Conservation (phyloP, 2,113 vertebrate genomes). For the Oceanites oceanicus region DNA sequence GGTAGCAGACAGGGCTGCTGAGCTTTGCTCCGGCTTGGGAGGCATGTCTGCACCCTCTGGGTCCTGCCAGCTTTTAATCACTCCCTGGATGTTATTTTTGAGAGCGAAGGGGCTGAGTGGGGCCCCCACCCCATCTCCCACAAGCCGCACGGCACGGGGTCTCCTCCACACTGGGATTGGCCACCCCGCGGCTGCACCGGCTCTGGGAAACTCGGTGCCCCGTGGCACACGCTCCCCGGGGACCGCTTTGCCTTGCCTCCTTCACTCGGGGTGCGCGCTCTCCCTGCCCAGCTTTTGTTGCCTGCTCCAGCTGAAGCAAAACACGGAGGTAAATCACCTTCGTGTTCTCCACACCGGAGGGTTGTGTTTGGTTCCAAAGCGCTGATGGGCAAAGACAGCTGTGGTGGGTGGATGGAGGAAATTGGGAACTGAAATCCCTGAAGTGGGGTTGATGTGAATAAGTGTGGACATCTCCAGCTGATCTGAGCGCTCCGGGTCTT, state of each 20-base stretch:
- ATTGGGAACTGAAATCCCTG: background rate
- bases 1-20: background rate
- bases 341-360: accelerated
- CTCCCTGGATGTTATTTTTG: background rate
- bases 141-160: background rate
- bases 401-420: background rate
- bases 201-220: background rate
- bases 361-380: background rate
- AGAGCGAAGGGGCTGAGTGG: background rate
- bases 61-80: background rate
- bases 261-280: accelerated
- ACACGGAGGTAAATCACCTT: no score
- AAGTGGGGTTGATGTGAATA: background rate
- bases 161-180: background rate
- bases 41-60: background rate
- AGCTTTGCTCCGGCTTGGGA: background rate
- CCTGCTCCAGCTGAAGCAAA: background rate
- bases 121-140: background rate
- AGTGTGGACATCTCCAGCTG: background rate
- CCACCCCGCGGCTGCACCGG: accelerated
- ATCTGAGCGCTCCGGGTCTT: accelerated
- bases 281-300: background rate
- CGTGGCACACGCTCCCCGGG: accelerated
- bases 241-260: background rate
- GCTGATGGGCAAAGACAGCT: background rate